phyloP scores from a whole-genome alignment of 53 echinoderm and acorn worm genomes.

The Holothuria leucospilota region DNA sequence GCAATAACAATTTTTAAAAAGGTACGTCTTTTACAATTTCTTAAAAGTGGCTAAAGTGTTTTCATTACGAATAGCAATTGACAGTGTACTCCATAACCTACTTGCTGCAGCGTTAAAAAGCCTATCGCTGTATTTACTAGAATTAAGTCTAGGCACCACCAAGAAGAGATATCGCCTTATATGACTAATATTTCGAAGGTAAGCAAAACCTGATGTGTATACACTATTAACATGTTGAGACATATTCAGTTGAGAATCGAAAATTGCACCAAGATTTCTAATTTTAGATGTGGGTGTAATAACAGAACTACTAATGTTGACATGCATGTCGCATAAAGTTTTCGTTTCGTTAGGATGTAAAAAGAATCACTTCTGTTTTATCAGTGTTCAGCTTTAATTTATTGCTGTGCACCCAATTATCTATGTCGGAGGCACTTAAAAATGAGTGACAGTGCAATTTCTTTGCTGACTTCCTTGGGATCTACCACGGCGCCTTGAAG shows the following conservation, averaged over 20 bases:
- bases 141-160: neutral
- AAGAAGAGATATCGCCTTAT: neutral
- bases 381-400: neutral
- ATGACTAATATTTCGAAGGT: neutral
- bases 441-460: neutral
- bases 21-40: no score
- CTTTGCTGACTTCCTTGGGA: neutral
- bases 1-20: no score
- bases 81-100: no score
- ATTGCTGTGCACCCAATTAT: neutral
- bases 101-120: no score
- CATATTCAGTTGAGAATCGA: neutral
- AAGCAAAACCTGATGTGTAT: neutral
- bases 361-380: neutral
- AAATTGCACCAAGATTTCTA: neutral
- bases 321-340: neutral
- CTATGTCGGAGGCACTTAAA: neutral
- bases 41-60: no score
- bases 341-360: neutral
- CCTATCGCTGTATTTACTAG: neutral
- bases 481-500: neutral
- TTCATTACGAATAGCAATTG: no score
- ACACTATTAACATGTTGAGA: neutral
- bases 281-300: neutral
- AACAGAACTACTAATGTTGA: neutral